These are phyloP conservation scores for Parasteatoda tepidariorum DNA, from an alignment of 1,140 invertebrate genomes.

Conservation along the genomic window DNA sequence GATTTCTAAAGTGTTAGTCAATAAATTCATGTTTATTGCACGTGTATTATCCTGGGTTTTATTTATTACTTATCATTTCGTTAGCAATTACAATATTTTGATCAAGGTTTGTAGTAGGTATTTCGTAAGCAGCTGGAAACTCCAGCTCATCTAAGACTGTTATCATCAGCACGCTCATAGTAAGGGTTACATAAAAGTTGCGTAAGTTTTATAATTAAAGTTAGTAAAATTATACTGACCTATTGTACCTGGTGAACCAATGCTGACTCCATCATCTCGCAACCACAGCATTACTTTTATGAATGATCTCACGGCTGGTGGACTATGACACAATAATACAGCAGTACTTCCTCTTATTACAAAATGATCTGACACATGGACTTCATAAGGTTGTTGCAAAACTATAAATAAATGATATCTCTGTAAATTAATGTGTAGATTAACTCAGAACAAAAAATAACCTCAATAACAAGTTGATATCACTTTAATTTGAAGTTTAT, in stretches of 20 bases:
- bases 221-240: neutral
- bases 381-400: slow-evolving; percentile 86
- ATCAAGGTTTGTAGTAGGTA: too few species aligned
- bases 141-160: too few species aligned
- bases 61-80: too few species aligned
- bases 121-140: too few species aligned
- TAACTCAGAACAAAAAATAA: neutral
- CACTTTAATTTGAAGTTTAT: neutral
- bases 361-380: slow-evolving; percentile 70
- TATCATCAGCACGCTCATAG: too few species aligned
- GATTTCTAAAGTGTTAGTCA: too few species aligned
- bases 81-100: too few species aligned
- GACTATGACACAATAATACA: slow-evolving; percentile 69
- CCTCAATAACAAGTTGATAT: neutral
- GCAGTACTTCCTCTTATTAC: slow-evolving; percentile 70
- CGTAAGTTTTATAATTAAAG: neutral
- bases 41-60: too few species aligned
- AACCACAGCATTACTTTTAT: slow-evolving; percentile 69
- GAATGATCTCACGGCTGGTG: slow-evolving; percentile 69
- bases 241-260: slow-evolving; percentile 56
- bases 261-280: slow-evolving; percentile 55
- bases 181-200: neutral
- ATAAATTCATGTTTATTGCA: too few species aligned
- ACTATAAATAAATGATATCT: slow-evolving; percentile 69
- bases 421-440: neutral